These are phyloP conservation scores for Sceloporus undulatus DNA, from an alignment of 2,113 vertebrate genomes.

Conservation along the genomic window DNA sequence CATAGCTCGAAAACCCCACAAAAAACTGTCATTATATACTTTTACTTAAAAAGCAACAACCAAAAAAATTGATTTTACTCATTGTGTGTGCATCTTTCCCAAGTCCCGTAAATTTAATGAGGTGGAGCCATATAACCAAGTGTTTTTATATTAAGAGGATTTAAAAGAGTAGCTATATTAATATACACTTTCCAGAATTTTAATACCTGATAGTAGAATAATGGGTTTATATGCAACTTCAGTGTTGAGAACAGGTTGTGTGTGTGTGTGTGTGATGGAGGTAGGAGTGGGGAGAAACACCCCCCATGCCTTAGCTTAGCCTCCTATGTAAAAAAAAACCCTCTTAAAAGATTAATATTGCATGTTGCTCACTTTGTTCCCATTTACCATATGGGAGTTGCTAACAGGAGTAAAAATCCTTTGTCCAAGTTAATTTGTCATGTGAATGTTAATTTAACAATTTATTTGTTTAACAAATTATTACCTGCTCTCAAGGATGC, in stretches of 20 bases:
- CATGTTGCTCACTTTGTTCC: neutral
- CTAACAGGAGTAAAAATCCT: neutral
- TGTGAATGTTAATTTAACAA: neutral
- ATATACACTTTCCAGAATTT: too few relatives aligned
- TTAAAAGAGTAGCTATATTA: neutral
- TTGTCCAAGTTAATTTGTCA: neutral
- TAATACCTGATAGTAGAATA: neutral
- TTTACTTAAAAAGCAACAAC: too few relatives aligned
- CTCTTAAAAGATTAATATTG: neutral
- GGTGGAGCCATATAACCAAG: too few relatives aligned
- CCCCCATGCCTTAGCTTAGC: too few relatives aligned
- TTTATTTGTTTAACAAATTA: slow-evolving; percentile 5
- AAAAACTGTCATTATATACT: too few relatives aligned
- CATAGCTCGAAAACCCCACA: too few relatives aligned
- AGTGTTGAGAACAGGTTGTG: too few relatives aligned
- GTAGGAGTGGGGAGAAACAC: neutral
- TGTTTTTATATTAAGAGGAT: neutral
- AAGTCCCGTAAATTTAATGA: too few relatives aligned
- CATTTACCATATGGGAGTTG: neutral
- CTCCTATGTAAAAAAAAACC: neutral
- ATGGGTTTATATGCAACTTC: neutral
- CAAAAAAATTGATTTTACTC: too few relatives aligned
- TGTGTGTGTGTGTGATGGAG: neutral
- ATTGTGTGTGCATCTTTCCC: too few relatives aligned
- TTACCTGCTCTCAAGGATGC: neutral